Conservation (phyloP, 2,797 vertebrate genomes). For the Hippopotamyrus pictus region DNA sequence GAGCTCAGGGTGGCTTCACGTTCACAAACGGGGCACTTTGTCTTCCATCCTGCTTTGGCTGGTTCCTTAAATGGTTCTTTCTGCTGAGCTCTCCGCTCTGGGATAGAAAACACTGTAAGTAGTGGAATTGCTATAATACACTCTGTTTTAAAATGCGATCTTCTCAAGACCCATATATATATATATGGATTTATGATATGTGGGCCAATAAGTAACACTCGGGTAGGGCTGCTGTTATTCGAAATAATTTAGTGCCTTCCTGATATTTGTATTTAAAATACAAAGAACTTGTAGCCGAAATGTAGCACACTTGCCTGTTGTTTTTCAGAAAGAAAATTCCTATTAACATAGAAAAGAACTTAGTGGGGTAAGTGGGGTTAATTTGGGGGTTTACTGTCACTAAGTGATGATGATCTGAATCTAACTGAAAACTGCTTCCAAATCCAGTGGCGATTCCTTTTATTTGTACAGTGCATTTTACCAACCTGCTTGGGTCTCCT, state of each 20-base stretch:
- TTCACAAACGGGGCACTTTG: neutral
- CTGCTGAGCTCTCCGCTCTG: neutral
- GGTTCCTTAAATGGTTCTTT: neutral
- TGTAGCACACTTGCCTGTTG: constrained; percentile 66
- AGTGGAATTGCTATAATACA: neutral
- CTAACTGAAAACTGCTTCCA: constrained; percentile 45
- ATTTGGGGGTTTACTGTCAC: constrained; percentile 52
- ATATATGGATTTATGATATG: neutral
- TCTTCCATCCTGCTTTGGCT: neutral
- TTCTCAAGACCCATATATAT: neutral
- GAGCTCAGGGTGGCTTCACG: neutral
- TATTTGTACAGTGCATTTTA: constrained; percentile 28
- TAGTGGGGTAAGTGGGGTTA: constrained; percentile 63
- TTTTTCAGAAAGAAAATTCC: constrained; percentile 77
- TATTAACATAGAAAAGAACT: constrained; percentile 72
- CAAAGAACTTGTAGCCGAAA: constrained; percentile 49
- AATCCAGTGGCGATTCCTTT: constrained; percentile 20
- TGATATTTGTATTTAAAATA: constrained; percentile 16
- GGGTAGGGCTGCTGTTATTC: neutral
- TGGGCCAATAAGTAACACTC: neutral
- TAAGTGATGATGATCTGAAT: constrained; percentile 47
- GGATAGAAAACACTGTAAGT: constrained; percentile 1
- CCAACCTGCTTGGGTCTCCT: constrained; percentile 51
- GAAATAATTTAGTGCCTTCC: neutral
- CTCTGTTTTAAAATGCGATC: neutral